Conservation (phyloP, 2,888 invertebrate species). For the Chalcosyrphus nemorum region DNA sequence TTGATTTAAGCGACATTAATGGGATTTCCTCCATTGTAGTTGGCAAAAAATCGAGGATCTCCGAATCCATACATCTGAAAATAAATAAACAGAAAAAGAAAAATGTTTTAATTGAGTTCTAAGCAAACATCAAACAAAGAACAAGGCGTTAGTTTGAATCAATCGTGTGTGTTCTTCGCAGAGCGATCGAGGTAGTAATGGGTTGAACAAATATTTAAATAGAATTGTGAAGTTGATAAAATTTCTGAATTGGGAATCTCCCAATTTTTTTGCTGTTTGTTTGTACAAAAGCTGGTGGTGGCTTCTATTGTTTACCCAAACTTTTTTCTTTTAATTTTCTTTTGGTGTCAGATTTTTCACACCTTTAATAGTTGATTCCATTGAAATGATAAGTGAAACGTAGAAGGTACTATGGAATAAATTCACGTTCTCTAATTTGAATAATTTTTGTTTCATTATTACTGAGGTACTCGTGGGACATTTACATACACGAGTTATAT, state of each 20-base stretch:
- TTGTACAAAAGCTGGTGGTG: background rate
- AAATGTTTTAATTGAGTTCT: background rate
- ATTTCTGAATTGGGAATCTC: slow-evolving; percentile 32
- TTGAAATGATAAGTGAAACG: background rate
- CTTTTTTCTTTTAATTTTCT: background rate
- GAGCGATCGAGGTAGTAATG: slow-evolving; percentile 1
- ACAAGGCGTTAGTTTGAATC: background rate
- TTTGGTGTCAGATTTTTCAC: background rate
- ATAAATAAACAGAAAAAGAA: slow-evolving; percentile 55
- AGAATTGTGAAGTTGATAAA: background rate
- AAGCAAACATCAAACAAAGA: background rate
- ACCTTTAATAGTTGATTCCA: background rate
- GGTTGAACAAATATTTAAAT: slow-evolving; percentile 7
- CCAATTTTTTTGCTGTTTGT: slow-evolving; percentile 17
- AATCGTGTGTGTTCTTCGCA: background rate
- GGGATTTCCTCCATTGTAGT: slow-evolving; percentile 78
- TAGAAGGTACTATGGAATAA: slow-evolving; percentile 11
- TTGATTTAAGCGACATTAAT: slow-evolving; percentile 79
- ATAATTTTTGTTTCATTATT: background rate
- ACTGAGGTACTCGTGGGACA: background rate
- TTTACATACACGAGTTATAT: slow-evolving; percentile 1
- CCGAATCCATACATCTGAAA: slow-evolving; percentile 80
- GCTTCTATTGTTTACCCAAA: background rate
- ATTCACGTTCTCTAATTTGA: background rate
- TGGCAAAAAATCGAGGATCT: slow-evolving; percentile 80